Evolutionary conservation across 2,888 invertebrate genomes (phyloP).

Genomic region (Tipula vernalis): DNA sequence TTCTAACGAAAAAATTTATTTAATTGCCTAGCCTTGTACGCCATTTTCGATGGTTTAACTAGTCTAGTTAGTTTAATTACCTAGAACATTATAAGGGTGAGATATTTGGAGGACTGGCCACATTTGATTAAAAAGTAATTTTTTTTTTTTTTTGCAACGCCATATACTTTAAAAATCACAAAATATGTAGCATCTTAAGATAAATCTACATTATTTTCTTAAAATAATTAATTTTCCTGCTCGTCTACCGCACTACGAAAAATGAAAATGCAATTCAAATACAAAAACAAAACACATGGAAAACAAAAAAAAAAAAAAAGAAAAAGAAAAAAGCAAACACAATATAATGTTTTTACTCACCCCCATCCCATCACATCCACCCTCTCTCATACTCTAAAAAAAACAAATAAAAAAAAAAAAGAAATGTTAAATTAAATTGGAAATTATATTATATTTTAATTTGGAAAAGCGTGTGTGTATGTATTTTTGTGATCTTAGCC

Average conservation of each 20-base stretch:
- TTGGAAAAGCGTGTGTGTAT: background rate
- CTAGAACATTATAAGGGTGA: too few relatives aligned
- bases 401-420: background rate
- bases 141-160: background rate
- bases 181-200: background rate
- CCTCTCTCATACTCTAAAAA: constrained; percentile 8
- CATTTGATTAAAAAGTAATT: background rate
- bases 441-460: background rate
- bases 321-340: background rate
- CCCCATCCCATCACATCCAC: constrained; percentile 8
- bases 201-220: background rate
- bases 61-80: too few relatives aligned
- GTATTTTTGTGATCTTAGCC: background rate
- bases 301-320: background rate
- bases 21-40: too few relatives aligned
- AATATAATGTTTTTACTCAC: background rate
- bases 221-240: background rate
- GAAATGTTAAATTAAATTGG: background rate
- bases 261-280: background rate
- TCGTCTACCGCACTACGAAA: background rate
- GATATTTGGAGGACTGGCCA: background rate
- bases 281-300: background rate
- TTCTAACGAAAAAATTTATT: too few relatives aligned
- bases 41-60: too few relatives aligned
- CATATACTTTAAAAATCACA: background rate